Evolutionary conservation across 1,140 invertebrate genomes (phyloP).

Genomic region (Trichoplusia ni): DNA sequence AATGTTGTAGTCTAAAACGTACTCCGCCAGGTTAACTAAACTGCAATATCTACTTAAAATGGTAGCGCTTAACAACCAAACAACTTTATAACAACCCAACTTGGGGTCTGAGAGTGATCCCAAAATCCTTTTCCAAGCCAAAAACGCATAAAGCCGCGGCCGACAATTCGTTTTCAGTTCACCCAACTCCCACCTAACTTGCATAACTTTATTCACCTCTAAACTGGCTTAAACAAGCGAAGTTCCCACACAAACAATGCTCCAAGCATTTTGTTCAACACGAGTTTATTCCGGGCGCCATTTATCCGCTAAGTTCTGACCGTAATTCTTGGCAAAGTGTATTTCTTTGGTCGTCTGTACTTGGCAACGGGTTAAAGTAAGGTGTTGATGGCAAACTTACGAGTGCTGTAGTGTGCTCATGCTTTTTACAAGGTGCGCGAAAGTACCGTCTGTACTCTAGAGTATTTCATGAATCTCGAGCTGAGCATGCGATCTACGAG

Average conservation of each 20-base stretch:
- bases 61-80: neutral
- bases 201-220: constrained; percentile 29
- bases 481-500: too few relatives aligned
- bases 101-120: constrained; percentile 4
- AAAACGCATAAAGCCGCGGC: constrained; percentile 19
- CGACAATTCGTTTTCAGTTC: constrained; percentile 22
- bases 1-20: too few relatives aligned
- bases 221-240: constrained; percentile 29
- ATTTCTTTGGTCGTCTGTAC: constrained; percentile 17
- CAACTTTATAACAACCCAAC: constrained; percentile 9
- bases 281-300: constrained; percentile 19
- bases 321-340: constrained; percentile 22
- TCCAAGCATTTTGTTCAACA: constrained; percentile 22
- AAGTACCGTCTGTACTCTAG: too few relatives aligned
- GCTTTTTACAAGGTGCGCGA: neutral
- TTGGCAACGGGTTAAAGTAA: neutral
- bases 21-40: too few relatives aligned
- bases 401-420: neutral
- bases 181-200: constrained; percentile 22
- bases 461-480: too few relatives aligned
- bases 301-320: constrained; percentile 26
- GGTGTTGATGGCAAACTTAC: constrained; percentile 3
- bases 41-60: neutral
- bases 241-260: constrained; percentile 24
- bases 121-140: constrained; percentile 4